Conservation (phyloP, 2,888 invertebrate genomes). For the Cheilosia grossa region DNA sequence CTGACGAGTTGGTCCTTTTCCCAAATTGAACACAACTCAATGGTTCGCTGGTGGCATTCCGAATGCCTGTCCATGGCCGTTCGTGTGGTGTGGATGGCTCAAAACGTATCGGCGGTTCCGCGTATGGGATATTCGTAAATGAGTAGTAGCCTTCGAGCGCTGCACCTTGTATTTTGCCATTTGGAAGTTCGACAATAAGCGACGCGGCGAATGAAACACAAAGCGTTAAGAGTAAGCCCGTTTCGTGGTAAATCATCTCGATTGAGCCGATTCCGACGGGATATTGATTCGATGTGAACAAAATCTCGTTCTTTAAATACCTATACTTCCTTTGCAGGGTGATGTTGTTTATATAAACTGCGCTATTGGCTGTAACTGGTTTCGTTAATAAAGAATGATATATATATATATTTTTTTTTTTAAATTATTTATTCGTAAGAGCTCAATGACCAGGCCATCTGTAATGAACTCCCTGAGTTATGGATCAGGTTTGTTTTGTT, state of each 20-base stretch:
- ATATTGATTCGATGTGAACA: not conserved
- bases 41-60: conserved; percentile 83
- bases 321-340: no score
- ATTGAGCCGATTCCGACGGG: not conserved
- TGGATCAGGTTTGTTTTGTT: no score
- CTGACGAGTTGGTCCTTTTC: conserved; percentile 21
- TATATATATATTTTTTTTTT: no score
- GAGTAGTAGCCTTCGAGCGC: conserved; percentile 83
- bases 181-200: conserved; percentile 58
- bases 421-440: no score
- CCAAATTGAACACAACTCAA: conserved; percentile 73
- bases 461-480: no score
- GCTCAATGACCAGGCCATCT: no score
- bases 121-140: conserved; percentile 87
- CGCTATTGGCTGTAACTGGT: no score
- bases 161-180: conserved; percentile 75
- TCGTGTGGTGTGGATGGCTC: conserved; percentile 79
- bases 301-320: not conserved
- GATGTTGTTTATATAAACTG: no score
- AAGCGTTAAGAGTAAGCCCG: conserved; percentile 10
- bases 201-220: not conserved
- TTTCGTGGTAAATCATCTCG: conserved; percentile 4
- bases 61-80: conserved; percentile 68
- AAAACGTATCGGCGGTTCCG: conserved; percentile 86
- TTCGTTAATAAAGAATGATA: no score